Base-by-base conservation (phyloP, 2,888 invertebrate species). In the Hartigia nigra region DNA sequence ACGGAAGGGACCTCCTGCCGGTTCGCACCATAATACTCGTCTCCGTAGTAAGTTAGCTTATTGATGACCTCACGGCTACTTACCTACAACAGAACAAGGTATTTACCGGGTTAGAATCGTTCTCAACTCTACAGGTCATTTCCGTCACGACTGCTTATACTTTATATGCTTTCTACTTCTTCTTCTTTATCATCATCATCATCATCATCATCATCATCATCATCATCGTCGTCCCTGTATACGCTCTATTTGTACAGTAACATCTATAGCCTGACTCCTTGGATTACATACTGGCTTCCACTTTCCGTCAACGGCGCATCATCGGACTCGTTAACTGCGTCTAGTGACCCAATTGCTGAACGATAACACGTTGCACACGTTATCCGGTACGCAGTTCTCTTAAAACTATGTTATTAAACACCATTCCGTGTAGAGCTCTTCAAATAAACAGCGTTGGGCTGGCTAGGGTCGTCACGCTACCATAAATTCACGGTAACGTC, bases 1-100 rank as follows among this genome's bases (percentile, higher is more conserved):
- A 91, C 91, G 89, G 90, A 89, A 91, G 90, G 89, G 91, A 90
- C 90, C 91, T 89, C 91, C 90, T 89, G 90, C 86, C 86, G 89
- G 83, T 89, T 90, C 90, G 88, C 89, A 87, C 90, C 88, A 89
- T 90, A 90, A 90, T 91, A 88, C 88, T 87, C 87, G 86, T 85
- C 86, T 55, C 55, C 75, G 74, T 76, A 83, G 85, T 86, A 87
- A 83, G 84, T 82, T 86, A 82, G 87, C 86, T 89, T 90, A 91
- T 90, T 90, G 90, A 91, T 90, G 91, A 89, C 87, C 87, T 80
- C 81, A 80, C 86, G 83, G 88, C 89, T 88, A 90, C 89, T 90
- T 89, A 88, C 87, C 85, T 87, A 84, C 85, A 81, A 82, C 83
- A 82, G 84, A 86, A 87, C 88, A 86, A 86, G 87, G 86, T 83